Conservation (phyloP, 2,797 vertebrate genomes). For the Brachyrhaphis roseni region DNA sequence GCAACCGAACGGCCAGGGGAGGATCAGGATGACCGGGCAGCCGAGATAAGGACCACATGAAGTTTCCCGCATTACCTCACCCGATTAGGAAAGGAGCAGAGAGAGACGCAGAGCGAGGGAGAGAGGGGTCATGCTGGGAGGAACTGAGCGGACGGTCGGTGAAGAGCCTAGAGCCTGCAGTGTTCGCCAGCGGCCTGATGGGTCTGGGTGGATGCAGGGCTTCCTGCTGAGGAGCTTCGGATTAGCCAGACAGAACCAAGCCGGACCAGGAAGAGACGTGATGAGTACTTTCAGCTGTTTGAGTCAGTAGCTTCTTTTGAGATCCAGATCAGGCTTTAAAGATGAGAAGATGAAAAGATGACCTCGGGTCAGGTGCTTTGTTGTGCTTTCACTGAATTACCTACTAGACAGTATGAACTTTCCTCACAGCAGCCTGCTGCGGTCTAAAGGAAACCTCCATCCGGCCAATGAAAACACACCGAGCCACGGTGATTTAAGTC, state of each 20-base stretch:
- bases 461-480: constrained; percentile 30
- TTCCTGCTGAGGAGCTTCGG: constrained; percentile 14
- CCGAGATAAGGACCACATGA: constrained; percentile 82
- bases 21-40: constrained; percentile 74
- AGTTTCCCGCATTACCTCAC: constrained; percentile 87
- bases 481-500: neutral
- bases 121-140: constrained; percentile 35
- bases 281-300: constrained; percentile 27
- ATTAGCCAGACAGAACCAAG: constrained; percentile 1
- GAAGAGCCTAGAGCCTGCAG: constrained; percentile 37
- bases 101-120: constrained; percentile 33
- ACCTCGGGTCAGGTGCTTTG: constrained; percentile 23
- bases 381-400: constrained; percentile 2
- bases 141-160: constrained; percentile 33
- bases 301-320: neutral
- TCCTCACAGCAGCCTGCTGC: constrained; percentile 6
- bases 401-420: constrained; percentile 10
- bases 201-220: constrained; percentile 3
- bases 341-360: constrained; percentile 25
- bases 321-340: constrained; percentile 14
- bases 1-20: constrained; percentile 75
- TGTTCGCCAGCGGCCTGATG: constrained; percentile 8
- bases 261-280: constrained; percentile 1
- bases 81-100: constrained; percentile 79
- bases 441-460: constrained; percentile 14